Base-by-base conservation (phyloP, 2,888 invertebrate species). In the Drepanosiphum platanoidis region DNA sequence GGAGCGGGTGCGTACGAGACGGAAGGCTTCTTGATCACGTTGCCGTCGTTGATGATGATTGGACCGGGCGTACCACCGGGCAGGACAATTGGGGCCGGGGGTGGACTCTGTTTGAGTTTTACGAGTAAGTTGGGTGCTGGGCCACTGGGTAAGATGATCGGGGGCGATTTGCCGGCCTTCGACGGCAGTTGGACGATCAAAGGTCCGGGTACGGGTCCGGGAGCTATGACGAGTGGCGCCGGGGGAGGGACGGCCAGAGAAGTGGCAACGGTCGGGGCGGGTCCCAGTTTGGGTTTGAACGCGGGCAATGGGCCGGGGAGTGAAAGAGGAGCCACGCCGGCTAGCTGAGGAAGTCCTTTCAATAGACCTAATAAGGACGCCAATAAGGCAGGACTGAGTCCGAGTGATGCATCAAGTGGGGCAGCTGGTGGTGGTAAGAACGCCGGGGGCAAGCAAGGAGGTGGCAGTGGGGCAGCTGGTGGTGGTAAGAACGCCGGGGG, bases 81-180 rank as follows among this genome's bases (percentile, higher is more conserved):
- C 3, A 72, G 30, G 4, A 72, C 8, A 46, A 42, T 42, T 7
- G 72, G 72, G 1, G 72, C 42, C 9, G 42, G 64, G 0, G 22
- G 34, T 32, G 34, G 36, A 7, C 15, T 0, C 15, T 32, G 70
- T 0, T 27, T 32, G 22, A 81, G 5, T 13, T 81, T 81, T 4
- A 81, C 34, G 11, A 81, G 11, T 27, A 81, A 18, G 27, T 81
- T 81, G 3, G 80, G 13, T 0, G 70, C 46, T 70, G 80, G 80
- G 9, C 80, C 80, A 22, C 46, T 58, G 22, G 80, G 80, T 30
- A 81, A 9, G 5, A 81, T 34, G 18, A 81, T 13, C 5, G 80
- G 80, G 1, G 80, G 27, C 8, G 0, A 1, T n/a, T 52, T 70
- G 22, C 66, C 52, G 18, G 8, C 3, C 11, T 71, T 71, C 11